These are phyloP conservation scores for Hypomecis atomaria DNA, from an alignment of 2,888 invertebrate genomes.

Conservation along the genomic window DNA sequence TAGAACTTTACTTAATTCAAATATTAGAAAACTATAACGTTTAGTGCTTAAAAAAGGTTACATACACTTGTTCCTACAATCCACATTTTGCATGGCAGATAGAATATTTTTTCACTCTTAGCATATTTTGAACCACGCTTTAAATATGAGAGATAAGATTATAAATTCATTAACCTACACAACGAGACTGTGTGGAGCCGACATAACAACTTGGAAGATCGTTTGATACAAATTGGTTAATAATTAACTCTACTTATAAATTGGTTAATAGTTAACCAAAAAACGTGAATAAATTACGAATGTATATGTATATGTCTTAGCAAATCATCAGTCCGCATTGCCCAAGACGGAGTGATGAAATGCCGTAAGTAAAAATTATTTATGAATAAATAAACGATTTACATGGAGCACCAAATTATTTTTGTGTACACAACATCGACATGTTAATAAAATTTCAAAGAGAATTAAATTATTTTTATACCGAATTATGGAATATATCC, in stretches of 20 bases:
- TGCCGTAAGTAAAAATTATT: conserved; percentile 40
- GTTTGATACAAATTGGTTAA: conserved; percentile 39
- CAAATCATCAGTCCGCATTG: conserved; percentile 83
- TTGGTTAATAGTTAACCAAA: conserved; percentile 5
- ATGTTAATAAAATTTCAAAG: too few species aligned
- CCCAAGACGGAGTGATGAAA: conserved; percentile 80
- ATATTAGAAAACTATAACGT: too few species aligned
- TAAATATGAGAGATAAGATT: neutral
- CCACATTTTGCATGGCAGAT: too few species aligned
- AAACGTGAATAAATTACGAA: conserved; percentile 14
- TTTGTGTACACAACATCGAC: conserved; percentile 30
- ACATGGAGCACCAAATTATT: conserved; percentile 40
- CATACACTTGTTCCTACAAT: too few species aligned
- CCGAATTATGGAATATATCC: too few species aligned
- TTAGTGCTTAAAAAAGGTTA: too few species aligned
- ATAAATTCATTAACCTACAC: conserved; percentile 7
- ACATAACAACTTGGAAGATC: conserved; percentile 48
- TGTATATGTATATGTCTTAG: conserved; percentile 36
- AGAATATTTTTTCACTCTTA: too few species aligned
- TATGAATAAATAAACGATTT: conserved; percentile 34
- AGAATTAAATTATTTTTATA: too few species aligned
- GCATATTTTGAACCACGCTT: too few species aligned
- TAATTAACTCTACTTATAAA: conserved; percentile 1
- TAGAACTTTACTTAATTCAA: too few species aligned
- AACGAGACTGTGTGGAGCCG: conserved; percentile 51